phyloP scores from a whole-genome alignment of 2,113 vertebrate genomes.

The Pseudopodoces humilis region DNA sequence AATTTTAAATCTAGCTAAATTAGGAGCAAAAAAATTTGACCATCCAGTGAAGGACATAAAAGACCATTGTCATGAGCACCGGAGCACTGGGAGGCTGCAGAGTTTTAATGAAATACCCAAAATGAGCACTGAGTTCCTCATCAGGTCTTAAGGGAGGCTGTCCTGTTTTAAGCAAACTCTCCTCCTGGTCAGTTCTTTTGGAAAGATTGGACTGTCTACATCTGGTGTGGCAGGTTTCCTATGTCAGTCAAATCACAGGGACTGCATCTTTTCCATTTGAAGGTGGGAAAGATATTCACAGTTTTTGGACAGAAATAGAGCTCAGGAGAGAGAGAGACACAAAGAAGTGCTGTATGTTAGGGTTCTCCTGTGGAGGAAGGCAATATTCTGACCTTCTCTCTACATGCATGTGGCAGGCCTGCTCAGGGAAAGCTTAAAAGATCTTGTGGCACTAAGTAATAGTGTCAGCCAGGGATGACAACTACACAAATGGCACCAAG shows the following conservation, averaged over 20 bases:
- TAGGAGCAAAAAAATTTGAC: background rate
- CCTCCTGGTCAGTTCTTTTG: background rate
- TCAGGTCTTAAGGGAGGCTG: background rate
- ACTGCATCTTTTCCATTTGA: background rate
- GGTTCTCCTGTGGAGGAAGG: background rate
- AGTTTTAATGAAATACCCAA: background rate
- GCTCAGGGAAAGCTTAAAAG: background rate
- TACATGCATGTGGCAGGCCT: background rate
- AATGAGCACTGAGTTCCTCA: background rate
- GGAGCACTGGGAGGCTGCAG: background rate
- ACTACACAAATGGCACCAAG: background rate
- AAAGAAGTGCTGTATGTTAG: background rate
- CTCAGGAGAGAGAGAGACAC: background rate
- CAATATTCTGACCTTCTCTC: background rate
- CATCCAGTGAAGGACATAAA: background rate
- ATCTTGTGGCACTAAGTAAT: background rate
- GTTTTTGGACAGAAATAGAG: background rate
- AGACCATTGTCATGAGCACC: background rate
- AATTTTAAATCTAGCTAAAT: background rate
- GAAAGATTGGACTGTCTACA: background rate
- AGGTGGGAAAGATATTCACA: background rate
- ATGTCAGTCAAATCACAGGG: background rate
- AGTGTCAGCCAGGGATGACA: background rate
- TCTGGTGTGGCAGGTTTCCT: background rate
- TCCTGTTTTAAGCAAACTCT: background rate